phyloP scores from a whole-genome alignment of 2,888 invertebrate genomes.

The Agriopis leucophaearia region DNA sequence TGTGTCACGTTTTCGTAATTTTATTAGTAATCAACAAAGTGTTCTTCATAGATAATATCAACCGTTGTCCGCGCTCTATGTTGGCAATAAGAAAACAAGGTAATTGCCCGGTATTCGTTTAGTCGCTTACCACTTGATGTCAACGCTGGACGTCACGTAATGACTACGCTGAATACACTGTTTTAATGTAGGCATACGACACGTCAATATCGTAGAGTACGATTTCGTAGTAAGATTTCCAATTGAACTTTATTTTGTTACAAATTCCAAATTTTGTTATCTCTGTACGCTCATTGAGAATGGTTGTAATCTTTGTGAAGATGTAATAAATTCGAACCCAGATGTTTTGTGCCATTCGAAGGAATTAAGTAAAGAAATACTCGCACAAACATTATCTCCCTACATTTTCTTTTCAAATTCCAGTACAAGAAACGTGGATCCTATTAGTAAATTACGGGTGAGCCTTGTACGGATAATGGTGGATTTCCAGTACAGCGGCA shows the following conservation, averaged over 20 bases:
- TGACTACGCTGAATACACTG: too few relatives aligned
- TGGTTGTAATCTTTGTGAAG: conserved; percentile 1
- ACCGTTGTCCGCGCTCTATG: not conserved
- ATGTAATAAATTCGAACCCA: conserved; percentile 5
- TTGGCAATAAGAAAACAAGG: too few relatives aligned
- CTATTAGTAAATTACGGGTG: conserved; percentile 55
- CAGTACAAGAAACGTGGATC: conserved; percentile 44
- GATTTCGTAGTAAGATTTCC: too few relatives aligned
- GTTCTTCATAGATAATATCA: not conserved
- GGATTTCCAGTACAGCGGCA: not conserved
- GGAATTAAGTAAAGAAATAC: conserved; percentile 8
- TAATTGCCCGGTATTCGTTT: too few relatives aligned
- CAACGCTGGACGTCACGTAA: too few relatives aligned
- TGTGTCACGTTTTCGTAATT: not conserved
- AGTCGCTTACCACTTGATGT: too few relatives aligned
- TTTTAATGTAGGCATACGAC: too few relatives aligned
- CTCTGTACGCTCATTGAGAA: not conserved
- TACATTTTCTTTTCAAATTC: conserved; percentile 42
- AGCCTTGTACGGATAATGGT: conserved; percentile 23
- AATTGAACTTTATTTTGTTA: not conserved
- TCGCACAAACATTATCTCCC: conserved; percentile 19
- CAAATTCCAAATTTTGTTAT: not conserved
- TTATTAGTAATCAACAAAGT: not conserved
- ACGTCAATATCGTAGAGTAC: too few relatives aligned
- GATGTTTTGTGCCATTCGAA: conserved; percentile 15